These are phyloP conservation scores for Chydorus sphaericus DNA, from an alignment of 2,888 invertebrate species.

Conservation along the genomic window DNA sequence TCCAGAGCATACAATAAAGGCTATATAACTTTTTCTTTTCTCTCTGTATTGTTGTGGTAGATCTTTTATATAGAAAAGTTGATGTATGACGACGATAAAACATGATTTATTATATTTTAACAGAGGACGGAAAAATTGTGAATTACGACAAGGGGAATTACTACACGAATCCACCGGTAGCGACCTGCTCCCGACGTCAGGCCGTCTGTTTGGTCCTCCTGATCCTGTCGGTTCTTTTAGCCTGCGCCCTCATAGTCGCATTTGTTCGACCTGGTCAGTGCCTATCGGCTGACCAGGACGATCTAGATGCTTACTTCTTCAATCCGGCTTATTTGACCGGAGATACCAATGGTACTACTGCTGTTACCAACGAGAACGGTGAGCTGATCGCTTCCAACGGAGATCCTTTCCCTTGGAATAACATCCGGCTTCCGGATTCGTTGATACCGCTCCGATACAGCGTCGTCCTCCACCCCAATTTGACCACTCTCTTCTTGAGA, in stretches of 20 bases:
- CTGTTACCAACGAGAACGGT: constrained; percentile 15
- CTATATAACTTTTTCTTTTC: too few species aligned
- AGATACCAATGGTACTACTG: too few species aligned
- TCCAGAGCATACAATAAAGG: too few species aligned
- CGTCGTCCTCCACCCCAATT: constrained; percentile 80
- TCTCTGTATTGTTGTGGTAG: too few species aligned
- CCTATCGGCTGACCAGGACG: constrained; percentile 33
- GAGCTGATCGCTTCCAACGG: constrained; percentile 53
- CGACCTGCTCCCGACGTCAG: constrained; percentile 72
- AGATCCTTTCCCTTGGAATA: constrained; percentile 60
- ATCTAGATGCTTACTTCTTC: constrained; percentile 25
- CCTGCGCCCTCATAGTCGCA: constrained; percentile 72
- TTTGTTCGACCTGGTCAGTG: constrained; percentile 59
- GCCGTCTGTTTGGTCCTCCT: constrained; percentile 66
- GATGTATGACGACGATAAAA: too few species aligned
- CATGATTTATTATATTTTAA: constrained; percentile 18
- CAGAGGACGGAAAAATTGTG: constrained; percentile 47
- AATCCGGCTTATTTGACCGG: too few species aligned
- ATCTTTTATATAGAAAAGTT: neutral
- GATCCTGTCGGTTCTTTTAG: constrained; percentile 62
- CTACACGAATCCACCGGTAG: constrained; percentile 54
- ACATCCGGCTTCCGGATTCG: constrained; percentile 58
- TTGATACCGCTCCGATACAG: constrained; percentile 69
- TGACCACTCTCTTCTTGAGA: constrained; percentile 74
- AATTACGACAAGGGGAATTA: constrained; percentile 47